phyloP scores from a whole-genome alignment of 2,797 vertebrate genomes.

The Neoniphon sammara region DNA sequence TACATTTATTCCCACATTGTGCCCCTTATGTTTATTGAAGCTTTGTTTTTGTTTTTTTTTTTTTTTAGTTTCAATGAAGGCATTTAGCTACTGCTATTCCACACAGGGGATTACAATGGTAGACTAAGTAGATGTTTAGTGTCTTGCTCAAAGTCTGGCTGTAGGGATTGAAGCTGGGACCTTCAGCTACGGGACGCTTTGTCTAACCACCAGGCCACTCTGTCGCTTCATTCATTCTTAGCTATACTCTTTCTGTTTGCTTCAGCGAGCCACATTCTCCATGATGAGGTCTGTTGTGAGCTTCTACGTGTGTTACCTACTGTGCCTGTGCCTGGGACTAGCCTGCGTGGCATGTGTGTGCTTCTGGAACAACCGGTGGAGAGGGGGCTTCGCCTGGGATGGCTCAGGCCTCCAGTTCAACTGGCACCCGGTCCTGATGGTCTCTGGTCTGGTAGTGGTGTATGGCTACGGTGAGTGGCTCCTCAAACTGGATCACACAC shows the following conservation, averaged over 20 bases:
- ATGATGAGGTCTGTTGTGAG: constrained; percentile 75
- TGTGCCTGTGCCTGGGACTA: constrained; percentile 82
- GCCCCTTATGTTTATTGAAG: not conserved
- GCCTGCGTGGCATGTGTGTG: constrained; percentile 83
- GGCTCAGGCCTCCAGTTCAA: constrained; percentile 85
- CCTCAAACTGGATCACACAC: not conserved
- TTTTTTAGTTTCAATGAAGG: too few species aligned
- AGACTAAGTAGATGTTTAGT: too few species aligned
- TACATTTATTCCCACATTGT: not conserved
- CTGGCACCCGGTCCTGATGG: constrained; percentile 96
- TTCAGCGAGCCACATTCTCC: constrained; percentile 33
- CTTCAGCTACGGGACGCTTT: too few species aligned
- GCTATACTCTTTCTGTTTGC: not conserved
- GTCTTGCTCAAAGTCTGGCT: too few species aligned
- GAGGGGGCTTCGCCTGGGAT: constrained; percentile 88
- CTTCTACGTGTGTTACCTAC: constrained; percentile 81
- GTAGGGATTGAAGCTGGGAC: too few species aligned
- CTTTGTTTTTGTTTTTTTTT: too few species aligned
- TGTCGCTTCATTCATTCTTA: not conserved
- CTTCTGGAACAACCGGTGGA: constrained; percentile 86
- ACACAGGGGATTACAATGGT: too few species aligned
- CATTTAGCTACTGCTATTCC: too few species aligned
- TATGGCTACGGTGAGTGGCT: constrained; percentile 88
- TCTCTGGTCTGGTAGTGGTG: constrained; percentile 88
- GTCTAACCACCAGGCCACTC: too few species aligned